Percentiles rank a stretch among this genome's conserved stretches.
Evolutionary conservation across 2,113 vertebrate species (phyloP).

Genomic region (Halcyon malimbica): DNA sequence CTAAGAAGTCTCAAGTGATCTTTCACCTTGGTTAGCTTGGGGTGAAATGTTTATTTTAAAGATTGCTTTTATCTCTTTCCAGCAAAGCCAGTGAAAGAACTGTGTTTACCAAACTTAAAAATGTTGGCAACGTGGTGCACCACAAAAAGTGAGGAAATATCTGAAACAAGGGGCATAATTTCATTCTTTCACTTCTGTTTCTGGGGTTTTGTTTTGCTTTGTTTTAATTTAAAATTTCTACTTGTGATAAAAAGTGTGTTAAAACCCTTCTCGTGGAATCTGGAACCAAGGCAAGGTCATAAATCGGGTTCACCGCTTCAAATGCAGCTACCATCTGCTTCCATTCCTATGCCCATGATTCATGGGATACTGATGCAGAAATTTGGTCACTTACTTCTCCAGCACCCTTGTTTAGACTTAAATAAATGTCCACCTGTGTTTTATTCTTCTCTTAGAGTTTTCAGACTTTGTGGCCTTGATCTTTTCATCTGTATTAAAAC

Average conservation of each 20-base stretch:
- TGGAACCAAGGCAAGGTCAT: neutral
- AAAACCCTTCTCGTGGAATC: neutral
- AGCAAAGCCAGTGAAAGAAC: neutral
- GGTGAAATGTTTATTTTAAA: neutral
- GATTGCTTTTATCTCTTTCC: neutral
- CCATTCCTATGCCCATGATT: neutral
- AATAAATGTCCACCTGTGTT: neutral
- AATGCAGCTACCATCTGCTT: neutral
- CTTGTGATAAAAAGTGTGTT: neutral
- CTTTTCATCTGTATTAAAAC: constrained; percentile 20
- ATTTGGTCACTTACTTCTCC: neutral
- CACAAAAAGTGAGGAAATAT: neutral
- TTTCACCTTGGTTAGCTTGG: fast-evolving
- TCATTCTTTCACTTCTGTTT: neutral
- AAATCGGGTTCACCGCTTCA: neutral
- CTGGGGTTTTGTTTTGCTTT: neutral
- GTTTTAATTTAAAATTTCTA: neutral
- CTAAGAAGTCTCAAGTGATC: neutral
- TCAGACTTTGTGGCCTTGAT: neutral
- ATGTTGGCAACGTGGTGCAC: neutral
- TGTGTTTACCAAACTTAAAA: neutral
- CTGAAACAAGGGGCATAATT: neutral
- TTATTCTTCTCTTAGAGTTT: neutral
- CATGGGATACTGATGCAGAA: neutral
- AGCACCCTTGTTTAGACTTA: neutral